Evolutionary conservation across 2,113 vertebrate genomes (phyloP).

Genomic region (Amazona vittata): DNA sequence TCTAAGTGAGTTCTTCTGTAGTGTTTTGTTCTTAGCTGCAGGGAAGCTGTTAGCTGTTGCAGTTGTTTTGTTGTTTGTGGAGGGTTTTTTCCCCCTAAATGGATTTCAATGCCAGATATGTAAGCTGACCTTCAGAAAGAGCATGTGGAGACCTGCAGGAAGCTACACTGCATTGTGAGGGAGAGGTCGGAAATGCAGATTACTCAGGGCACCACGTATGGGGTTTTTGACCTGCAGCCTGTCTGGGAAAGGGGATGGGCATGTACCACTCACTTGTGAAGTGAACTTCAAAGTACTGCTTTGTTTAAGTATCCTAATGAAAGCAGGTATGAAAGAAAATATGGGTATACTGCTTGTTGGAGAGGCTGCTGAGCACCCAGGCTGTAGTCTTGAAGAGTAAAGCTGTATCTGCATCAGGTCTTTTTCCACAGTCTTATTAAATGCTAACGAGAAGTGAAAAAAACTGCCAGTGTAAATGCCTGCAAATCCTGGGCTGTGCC

Average conservation of each 20-base stretch:
- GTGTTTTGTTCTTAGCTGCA: not conserved
- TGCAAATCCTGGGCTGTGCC: not conserved
- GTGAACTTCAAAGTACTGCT: not conserved
- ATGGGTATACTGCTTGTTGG: not conserved
- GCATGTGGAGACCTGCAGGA: not conserved
- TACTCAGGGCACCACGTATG: not conserved
- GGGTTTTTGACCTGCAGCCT: not conserved
- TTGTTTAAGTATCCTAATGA: not conserved
- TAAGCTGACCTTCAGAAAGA: conserved; percentile 29
- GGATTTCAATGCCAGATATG: not conserved
- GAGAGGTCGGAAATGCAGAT: not conserved
- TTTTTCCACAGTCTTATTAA: not conserved
- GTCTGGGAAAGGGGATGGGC: not conserved
- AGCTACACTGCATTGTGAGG: not conserved
- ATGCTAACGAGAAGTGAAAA: not conserved
- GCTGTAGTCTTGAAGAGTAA: not conserved
- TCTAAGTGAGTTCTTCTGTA: not conserved
- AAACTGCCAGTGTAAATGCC: not conserved
- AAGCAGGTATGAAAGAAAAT: not conserved
- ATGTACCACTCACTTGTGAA: not conserved
- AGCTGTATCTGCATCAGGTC: not conserved
- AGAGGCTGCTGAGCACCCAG: not conserved
- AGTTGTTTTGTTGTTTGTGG: not conserved
- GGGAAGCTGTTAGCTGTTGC: not conserved
- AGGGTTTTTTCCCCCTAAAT: not conserved